Evolutionary conservation across 2,113 vertebrate species (phyloP), one percentile per base, ranked within the genome.

Genomic region (Hippopotamus amphibius): DNA sequence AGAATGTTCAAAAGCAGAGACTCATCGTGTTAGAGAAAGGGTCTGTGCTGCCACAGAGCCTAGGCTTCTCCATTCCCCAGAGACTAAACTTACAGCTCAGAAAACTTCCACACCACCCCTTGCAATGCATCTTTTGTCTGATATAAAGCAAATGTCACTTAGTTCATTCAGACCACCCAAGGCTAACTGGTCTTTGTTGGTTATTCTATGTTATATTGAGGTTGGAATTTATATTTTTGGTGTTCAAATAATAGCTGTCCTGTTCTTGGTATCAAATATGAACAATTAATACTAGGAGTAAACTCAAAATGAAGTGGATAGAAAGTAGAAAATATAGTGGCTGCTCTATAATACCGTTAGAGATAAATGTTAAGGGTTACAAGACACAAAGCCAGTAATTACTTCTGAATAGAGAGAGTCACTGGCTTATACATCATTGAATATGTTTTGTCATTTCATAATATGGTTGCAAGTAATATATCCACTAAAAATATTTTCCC

Each of bases 401-500:
- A 84, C 65, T 96, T 91, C 76, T 76, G 17, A 66, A 4, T 71
- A 30, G 94, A 95, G 37, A 74, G 61, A 96, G 11, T 41, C 90
- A 69, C 2, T 26, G 33, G 82, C 79, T 57, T 65, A 61, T 76
- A 93, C 50, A 81, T 43, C 89, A 24, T 0, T 63, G 79, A 83
- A 37, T 37, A 87, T 21, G 0, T 83, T 93, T 96, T 95, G 65
- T 33, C 57, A 94, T 28, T 90, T 88, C 48, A 28, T 84, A 84
- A 53, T 63, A 79, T 41, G 53, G 41, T 61, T 91, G 43, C n/a
- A 96, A 97, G 82, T 22, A 88, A 21, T n/a, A 97, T 77, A 86
- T 97, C 97, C 92, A 95, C 88, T 61, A 69, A 72, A n/a, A 91
- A 94, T 86, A 97, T 96, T 92, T 97, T 94, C 71, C 90, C 88